Conservation (phyloP, 2,113 vertebrate genomes). For the Tauraco erythrolophus region DNA sequence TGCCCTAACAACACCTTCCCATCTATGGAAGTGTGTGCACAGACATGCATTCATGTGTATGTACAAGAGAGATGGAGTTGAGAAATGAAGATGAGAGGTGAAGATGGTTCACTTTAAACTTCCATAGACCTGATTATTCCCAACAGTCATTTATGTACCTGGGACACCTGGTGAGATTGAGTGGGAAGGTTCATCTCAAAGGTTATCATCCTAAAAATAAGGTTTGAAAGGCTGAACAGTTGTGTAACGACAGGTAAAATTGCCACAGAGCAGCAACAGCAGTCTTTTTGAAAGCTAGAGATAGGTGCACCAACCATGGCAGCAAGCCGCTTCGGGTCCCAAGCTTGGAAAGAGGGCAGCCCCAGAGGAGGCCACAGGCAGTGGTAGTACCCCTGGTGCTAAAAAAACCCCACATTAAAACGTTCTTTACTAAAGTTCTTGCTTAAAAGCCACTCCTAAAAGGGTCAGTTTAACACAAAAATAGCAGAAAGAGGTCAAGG, state of each 20-base stretch:
- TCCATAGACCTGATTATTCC: not conserved
- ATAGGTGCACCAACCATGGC: not conserved
- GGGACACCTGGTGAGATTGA: not conserved
- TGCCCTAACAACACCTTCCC: not conserved
- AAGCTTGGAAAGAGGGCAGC: not conserved
- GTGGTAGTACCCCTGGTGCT: not conserved
- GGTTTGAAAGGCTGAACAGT: not conserved
- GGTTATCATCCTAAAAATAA: conserved; percentile 18
- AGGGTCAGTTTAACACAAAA: not conserved
- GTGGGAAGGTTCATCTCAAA: conserved; percentile 8
- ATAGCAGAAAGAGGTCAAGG: not conserved
- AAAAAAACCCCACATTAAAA: not conserved
- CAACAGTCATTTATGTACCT: not conserved
- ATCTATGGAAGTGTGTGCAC: not conserved
- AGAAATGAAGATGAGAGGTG: not conserved
- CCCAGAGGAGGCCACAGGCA: not conserved
- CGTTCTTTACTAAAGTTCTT: not conserved
- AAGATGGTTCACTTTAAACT: not conserved
- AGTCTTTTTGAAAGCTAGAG: not conserved
- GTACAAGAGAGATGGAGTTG: not conserved
- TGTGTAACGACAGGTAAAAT: not conserved
- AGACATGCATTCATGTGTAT: not conserved
- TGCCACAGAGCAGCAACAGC: not conserved
- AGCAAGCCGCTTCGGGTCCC: not conserved
- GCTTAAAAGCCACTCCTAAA: not conserved